phyloP scores from a whole-genome alignment of 1,140 invertebrate species.

The Oncopodura yosiiana region DNA sequence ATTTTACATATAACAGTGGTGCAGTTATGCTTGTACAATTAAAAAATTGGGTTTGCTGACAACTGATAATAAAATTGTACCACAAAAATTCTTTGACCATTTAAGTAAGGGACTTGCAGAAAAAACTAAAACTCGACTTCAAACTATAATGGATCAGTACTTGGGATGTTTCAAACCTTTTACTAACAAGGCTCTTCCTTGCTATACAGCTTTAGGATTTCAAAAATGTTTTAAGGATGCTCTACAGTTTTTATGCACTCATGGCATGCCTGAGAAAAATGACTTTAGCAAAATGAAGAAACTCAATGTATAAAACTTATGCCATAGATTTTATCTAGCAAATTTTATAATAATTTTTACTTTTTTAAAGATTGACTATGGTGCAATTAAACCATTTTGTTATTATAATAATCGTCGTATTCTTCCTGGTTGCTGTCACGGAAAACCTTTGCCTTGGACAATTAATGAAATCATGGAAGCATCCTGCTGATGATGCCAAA shows the following conservation, averaged over 20 bases:
- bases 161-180: conserved; percentile 18
- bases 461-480: conserved; percentile 23
- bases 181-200: conserved; percentile 18
- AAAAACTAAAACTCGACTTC: not conserved
- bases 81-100: conserved; percentile 19
- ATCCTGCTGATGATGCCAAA: conserved; percentile 11
- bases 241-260: conserved; percentile 8
- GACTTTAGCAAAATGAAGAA: conserved; percentile 9
- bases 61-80: conserved; percentile 7
- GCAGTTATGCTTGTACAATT: conserved; percentile 19
- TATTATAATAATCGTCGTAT: conserved; percentile 2
- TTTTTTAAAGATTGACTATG: conserved; percentile 9
- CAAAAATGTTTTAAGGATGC: conserved; percentile 27
- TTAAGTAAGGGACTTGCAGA: conserved; percentile 6
- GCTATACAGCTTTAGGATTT: conserved; percentile 23
- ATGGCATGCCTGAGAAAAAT: conserved; percentile 12
- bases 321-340: no score
- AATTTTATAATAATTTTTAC: no score
- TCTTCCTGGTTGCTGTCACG: conserved; percentile 26
- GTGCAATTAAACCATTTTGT: conserved; percentile 2
- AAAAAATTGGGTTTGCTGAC: conserved; percentile 24
- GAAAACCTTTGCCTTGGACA: conserved; percentile 22
- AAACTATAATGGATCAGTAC: conserved; percentile 15
- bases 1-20: conserved; percentile 14
- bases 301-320: no score